Evolutionary conservation across 2,797 vertebrate genomes (phyloP), one percentile per base, ranked within the genome.

Genomic region (Iguana delicatissima): DNA sequence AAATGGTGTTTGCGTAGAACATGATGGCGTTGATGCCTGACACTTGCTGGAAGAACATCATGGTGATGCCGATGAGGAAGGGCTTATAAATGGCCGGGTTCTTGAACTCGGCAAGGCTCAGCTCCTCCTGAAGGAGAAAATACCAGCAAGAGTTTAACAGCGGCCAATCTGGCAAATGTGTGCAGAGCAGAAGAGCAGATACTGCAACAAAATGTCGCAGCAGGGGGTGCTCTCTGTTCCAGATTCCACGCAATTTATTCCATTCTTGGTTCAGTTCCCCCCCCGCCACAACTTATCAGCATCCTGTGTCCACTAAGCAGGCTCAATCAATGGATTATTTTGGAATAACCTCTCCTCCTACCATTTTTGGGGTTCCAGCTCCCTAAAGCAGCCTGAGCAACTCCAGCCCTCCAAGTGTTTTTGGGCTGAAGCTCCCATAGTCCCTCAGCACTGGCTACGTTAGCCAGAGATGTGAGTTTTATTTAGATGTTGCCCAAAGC

Each of bases 1-100:
- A 99, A 87, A 99, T 99, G 76, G 95, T 98, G 94, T 99, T 96
- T 0, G 98, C 98, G 9, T 99, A 99, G 96, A 99, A 99, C 99
- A 99, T 99, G 94, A 99, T 96, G 22, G 98, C 99, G 0, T 99
- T 99, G 96, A 99, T 98, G 18, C 99, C 99, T 0, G 98, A 98
- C 80, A 98, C 96, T 96, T 99, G 99, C 97, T 99, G 99, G 85
- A 99, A 98, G 42, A 98, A 79, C 99, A 99, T 99, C 90, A 99
- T 96, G 77, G 97, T 94, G 62, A 98, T 1, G 9, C 98, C 98
- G 2, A 98, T 97, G 79, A 95, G 0, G 83, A 99, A 97, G 1
- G 99, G 99, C 96, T 98, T 99, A 96, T 98, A 99, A 94, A 99
- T 85, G 0, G 98, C 95, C 0, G 98, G 97, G 69, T 96, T 97